Base-by-base conservation (phyloP, 2,888 invertebrate genomes). In the Dolomedes plantarius region DNA sequence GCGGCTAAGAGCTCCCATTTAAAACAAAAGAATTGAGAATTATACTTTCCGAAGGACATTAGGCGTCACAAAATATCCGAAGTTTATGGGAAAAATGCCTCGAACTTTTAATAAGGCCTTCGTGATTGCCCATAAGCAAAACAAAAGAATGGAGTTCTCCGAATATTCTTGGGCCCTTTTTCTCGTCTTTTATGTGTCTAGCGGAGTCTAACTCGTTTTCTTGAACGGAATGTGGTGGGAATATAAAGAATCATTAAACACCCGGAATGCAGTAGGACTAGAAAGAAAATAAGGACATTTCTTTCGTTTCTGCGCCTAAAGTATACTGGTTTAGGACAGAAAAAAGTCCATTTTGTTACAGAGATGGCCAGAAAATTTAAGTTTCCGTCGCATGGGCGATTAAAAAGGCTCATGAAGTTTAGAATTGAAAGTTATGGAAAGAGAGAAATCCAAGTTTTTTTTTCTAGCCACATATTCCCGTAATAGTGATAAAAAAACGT, bases 71-170 rank as follows among this genome's bases (percentile, higher is more conserved):
- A 23, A 23, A 56, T 23, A 23, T 56, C 23, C 23, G 16, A 11
- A 3, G 56, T 56, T 56, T 23, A 23, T 19, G 56, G 56, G 2
- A 11, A 56, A 56, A 56, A 56, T 56, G 56, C 23, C 56, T 56
- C 23, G 56, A 56, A 56, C 56, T 56, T 56, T 56, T 56, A 56
- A 56, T 56, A 56, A 56, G 56, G 56, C 23, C 56, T 56, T 23
- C 23, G 23, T 23, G 23, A 13, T 13, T 13, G 6, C 36, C 36
- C 11, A 7, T 36, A 6, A 46, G 41, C 41, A 46, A 46, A 56
- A 56, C 23, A 56, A 56, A 56, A 23, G 23, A 23, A 23, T 36
- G 36, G 9, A 9, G 5, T 56, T 56, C 56, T 23, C 3, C 5
- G 23, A 56, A 23, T 23, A 56, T 56, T 23, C 23, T 5, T 23